phyloP scores from a whole-genome alignment of 2,888 invertebrate genomes.

The Danaus chrysippus region DNA sequence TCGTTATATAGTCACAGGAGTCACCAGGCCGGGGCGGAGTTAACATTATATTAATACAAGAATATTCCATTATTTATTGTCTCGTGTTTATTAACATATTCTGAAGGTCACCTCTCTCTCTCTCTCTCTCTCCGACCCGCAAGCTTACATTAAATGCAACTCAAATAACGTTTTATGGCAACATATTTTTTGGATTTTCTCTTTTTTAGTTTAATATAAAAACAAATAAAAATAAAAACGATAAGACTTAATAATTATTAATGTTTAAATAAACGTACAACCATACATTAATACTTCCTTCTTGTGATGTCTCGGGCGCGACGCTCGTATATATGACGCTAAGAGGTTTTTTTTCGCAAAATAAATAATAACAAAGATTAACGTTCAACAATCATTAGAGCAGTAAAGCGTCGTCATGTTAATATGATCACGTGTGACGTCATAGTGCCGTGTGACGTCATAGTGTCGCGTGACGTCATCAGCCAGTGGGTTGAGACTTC shows the following conservation, averaged over 20 bases:
- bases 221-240: background rate
- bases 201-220: background rate
- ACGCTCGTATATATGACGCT: too few species aligned
- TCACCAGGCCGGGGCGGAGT: too few species aligned
- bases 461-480: slow-evolving; percentile 30
- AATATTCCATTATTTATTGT: too few species aligned
- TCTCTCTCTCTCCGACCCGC: too few species aligned
- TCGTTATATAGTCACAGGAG: too few species aligned
- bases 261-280: slow-evolving; percentile 2
- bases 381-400: too few species aligned
- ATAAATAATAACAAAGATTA: too few species aligned
- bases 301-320: background rate
- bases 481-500: slow-evolving; percentile 74
- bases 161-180: background rate
- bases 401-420: too few species aligned
- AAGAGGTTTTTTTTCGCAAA: too few species aligned
- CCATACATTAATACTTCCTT: background rate
- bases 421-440: background rate
- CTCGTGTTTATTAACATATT: too few species aligned
- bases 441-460: background rate
- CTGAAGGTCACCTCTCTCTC: too few species aligned
- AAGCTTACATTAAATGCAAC: background rate
- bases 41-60: too few species aligned
- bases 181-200: slow-evolving; percentile 5
- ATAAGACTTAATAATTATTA: background rate